Conservation (phyloP, 2,888 invertebrate genomes). For the Rotaria macrura region DNA sequence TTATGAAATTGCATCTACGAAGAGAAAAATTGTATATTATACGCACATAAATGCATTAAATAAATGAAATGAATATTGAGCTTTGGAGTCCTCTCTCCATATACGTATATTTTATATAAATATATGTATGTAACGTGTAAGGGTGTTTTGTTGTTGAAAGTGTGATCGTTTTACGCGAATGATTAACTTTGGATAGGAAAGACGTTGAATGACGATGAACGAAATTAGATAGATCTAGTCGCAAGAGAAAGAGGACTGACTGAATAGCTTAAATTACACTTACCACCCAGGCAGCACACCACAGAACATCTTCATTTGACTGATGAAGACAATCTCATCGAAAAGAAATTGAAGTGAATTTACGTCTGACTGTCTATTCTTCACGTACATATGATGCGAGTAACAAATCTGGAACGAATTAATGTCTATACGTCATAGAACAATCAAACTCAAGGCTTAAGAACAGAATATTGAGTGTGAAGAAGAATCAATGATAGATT, state of each 20-base stretch:
- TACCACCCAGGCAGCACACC: not conserved
- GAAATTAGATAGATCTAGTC: constrained; percentile 8
- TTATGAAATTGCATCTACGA: not conserved
- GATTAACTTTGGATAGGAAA: not conserved
- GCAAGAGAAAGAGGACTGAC: not conserved
- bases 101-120: not conserved
- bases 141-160: not conserved
- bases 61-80: not conserved
- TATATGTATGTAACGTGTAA: not conserved
- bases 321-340: not conserved
- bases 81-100: not conserved
- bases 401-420: not conserved
- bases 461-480: not conserved
- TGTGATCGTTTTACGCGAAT: not conserved
- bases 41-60: not conserved
- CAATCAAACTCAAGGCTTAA: not conserved
- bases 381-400: not conserved
- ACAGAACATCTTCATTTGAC: not conserved
- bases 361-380: not conserved
- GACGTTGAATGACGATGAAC: not conserved
- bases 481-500: not conserved
- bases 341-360: not conserved
- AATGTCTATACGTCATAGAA: not conserved
- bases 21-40: not conserved
- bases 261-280: not conserved